Evolutionary conservation across 2,113 vertebrate species (phyloP), one percentile per base, ranked within the genome.

Genomic region (Notothenia rossii): DNA sequence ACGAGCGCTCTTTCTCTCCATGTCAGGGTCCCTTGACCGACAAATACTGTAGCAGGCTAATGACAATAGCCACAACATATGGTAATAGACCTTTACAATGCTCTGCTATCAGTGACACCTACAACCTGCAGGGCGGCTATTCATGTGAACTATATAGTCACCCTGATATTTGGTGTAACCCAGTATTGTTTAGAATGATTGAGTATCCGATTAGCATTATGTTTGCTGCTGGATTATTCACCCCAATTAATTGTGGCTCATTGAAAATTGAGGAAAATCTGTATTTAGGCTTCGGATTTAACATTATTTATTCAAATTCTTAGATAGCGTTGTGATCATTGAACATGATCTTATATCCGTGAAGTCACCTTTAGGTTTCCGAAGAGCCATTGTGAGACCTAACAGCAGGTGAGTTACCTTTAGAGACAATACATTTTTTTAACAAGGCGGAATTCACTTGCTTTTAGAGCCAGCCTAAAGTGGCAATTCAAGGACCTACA

Each of bases 31-130:
- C 72, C 86, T 82, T 93, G 92, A 92, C 85, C 87, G 73, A 93
- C 90, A 95, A 93, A 95, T 87, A 25, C 25, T 25, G 25, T 25
- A 87, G 91, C 80, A 71, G 87, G 84, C 87, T 92, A 91, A 92
- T 92, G 91, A 91, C 92, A 92, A 89, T 89, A 79, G 89, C 87
- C 81, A 88, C 87, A 93, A 88, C 92, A 88, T 92, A 89, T 89
- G 91, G 69, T 93, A 92, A 94, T 91, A 84, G 75, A 2, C 54
- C 74, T 71, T 85, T 80, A 90, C 79, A 88, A 84, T 80, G 86
- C 86, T 73, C 40, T 75, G 76, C 81, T 86, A 87, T 90, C 82
- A 90, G 51, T 84, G 84, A 91, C 89, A 92, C 88, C 83, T 88
- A 65, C 36, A 86, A 86, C 75, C 81, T 82, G 81, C 65, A 56